Evolutionary conservation across 35 echinoderm and acorn worm species (phyloP), one percentile per base, ranked within the genome.

Genomic region (Ophioderma brevispina): DNA sequence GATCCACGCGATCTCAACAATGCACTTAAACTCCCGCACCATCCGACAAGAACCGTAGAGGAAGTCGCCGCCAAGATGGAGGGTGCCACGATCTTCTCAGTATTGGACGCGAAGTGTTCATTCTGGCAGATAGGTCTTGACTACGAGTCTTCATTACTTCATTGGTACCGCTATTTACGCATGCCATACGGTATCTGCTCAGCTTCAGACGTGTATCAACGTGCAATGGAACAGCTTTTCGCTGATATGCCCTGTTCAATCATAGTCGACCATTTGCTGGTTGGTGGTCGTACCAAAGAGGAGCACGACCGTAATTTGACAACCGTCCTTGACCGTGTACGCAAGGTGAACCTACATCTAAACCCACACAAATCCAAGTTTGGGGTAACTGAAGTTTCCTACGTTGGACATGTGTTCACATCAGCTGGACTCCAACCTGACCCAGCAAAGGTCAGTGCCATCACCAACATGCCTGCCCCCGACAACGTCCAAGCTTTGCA

Each of bases 111-210:
- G n/a, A 78, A 78, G 30, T 78, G 10, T 6, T 78, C 76, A 78
- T 78, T 78, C 30, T 78, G 76, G 76, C 76, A 78, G 34, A 78
- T 78, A 31, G 10, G 10, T 6, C 34, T 78, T 28, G 76, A 78
- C 76, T 78, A 78, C 76, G 6, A 78, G 28, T 78, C 76, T 6
- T 78, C 76, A 30, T 28, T 13, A 35, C 76, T 78, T 10, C n/a
- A 35, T 35, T 31, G 76, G 34, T 36, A 1, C 36, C 21, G 30
- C 17, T 90, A 59, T 39, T 2, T 82, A 33, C 49, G 80, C 2
- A 83, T 90, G 80, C 88, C 55, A 21, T 92, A 78, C 70, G 91
- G 76, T 31, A 87, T 92, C 21, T 79, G 70, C 43, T 92, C 91
- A 13, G 84, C 84, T 18, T 81, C 84, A 6, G 91, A 92, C 79